Evolutionary conservation across 2,888 invertebrate genomes (phyloP), one percentile per base, ranked within the genome.

Genomic region (Drosophila hamatofila): DNA sequence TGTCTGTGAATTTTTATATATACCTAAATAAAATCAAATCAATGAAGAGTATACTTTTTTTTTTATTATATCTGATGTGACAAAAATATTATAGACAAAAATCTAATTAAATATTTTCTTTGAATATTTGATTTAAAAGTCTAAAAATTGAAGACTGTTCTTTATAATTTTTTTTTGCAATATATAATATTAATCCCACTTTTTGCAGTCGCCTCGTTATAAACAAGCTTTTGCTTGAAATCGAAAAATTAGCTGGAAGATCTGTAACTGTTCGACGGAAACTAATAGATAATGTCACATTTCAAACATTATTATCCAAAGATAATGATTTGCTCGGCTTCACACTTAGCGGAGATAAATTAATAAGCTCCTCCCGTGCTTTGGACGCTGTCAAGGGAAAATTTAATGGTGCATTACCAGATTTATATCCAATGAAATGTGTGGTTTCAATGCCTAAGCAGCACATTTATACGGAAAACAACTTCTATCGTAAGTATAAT

Each of bases 341-440:
- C 73, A 93, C 95, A 80, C 93, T 96, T 42, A 93, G 93, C 33
- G 95, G 95, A 11, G 95, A 97, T 76, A 94, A 95, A 23, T 93
- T 97, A 69, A 92, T 97, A 39, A 94, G 96, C 16, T 94, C 96
- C 23, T 93, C 93, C 48, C 94, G 94, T 59, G 95, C 96, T 5
- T 91, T 98, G 25, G 93, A 93, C 58, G 94, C 95, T 5, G 91
- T 75, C 18, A 91, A 92, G 16, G 92, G 93, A 11, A 94, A 94
- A 60, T 93, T 94, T 69, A 94, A 94, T 23, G 93, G 93, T 69
- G 90, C 94, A 58, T 92, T 98, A 46, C 97, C 97, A 9, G 94
- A 96, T 90, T 93, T 98, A 72, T 94, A 94, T 91, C 98, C 98
- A 3, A 92, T 98, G 18, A 95, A 95, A 86, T 95, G 95, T 63